Evolutionary conservation across 2,888 invertebrate genomes (phyloP).

Genomic region (Drosophila hawaiiensis): DNA sequence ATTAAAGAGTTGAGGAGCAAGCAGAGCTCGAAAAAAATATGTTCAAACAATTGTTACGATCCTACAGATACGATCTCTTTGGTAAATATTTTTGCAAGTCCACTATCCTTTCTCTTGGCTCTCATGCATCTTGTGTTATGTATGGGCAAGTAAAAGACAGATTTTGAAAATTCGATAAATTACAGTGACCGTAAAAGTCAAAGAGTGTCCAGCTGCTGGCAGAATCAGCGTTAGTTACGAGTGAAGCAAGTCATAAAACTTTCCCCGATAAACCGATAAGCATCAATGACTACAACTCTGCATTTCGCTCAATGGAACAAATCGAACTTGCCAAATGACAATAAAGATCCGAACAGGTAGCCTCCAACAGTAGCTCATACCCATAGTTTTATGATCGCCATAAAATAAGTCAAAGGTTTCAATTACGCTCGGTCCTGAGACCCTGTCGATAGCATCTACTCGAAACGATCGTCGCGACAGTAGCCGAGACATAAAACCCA

Average conservation of each 20-base stretch:
- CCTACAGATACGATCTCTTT: background rate
- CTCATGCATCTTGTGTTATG: slow-evolving; percentile 23
- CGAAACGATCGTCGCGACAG: slow-evolving; percentile 35
- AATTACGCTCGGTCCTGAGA: slow-evolving; percentile 52
- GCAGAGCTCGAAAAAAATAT: background rate
- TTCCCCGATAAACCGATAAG: slow-evolving; percentile 71
- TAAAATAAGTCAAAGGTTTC: slow-evolving; percentile 63
- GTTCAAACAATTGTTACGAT: background rate
- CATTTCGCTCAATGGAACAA: slow-evolving; percentile 58
- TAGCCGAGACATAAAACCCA: slow-evolving; percentile 56
- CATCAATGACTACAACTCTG: slow-evolving; percentile 52
- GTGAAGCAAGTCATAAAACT: slow-evolving; percentile 71
- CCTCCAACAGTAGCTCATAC: slow-evolving; percentile 40
- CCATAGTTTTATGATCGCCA: slow-evolving; percentile 64
- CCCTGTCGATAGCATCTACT: slow-evolving; percentile 43
- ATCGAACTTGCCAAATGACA: slow-evolving; percentile 56
- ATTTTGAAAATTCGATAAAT: slow-evolving; percentile 51
- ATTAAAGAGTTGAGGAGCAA: background rate
- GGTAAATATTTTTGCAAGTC: slow-evolving; percentile 11
- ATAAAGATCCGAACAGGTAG: slow-evolving; percentile 44
- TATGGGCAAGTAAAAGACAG: slow-evolving; percentile 9
- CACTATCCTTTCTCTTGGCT: slow-evolving; percentile 4
- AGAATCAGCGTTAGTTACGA: slow-evolving; percentile 47
- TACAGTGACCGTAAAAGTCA: slow-evolving; percentile 39
- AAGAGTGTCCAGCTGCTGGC: slow-evolving; percentile 7